phyloP scores from a whole-genome alignment of 1,140 invertebrate genomes.

The Stenopsyche tienmushanensis region DNA sequence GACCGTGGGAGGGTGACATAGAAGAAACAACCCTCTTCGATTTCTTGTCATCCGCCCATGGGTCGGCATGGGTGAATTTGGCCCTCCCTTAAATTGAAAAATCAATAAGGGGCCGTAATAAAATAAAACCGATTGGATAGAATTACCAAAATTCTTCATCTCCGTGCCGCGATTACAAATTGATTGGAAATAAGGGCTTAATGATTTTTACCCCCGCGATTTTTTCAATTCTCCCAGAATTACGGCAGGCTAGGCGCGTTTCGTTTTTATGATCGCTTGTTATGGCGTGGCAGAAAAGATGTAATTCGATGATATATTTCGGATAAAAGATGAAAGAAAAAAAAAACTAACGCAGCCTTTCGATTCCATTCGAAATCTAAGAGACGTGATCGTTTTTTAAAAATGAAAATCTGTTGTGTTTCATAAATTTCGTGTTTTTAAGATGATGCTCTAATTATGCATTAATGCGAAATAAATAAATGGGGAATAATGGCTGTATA shows the following conservation, averaged over 20 bases:
- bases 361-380: no score
- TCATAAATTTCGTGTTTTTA: no score
- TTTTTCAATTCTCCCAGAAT: slow-evolving; percentile 1
- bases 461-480: no score
- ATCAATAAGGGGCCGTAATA: slow-evolving; percentile 30
- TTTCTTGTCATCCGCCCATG: background rate
- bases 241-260: background rate
- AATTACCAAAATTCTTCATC: slow-evolving; percentile 33
- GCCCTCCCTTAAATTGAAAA: slow-evolving; percentile 31
- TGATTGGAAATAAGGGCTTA: slow-evolving; percentile 31
- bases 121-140: slow-evolving; percentile 34
- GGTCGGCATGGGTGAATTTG: no score
- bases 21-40: slow-evolving; percentile 8
- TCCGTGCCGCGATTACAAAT: slow-evolving; percentile 30
- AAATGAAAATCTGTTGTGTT: no score
- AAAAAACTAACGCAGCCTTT: background rate
- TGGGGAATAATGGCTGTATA: no score
- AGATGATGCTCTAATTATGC: no score
- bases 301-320: background rate
- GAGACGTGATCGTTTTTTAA: no score
- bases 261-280: background rate
- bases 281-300: background rate
- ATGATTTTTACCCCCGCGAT: slow-evolving; percentile 9
- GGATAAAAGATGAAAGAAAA: background rate
- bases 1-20: background rate